These are phyloP conservation scores for Brenthis daphne DNA, from an alignment of 2,888 invertebrate species.

Conservation along the genomic window DNA sequence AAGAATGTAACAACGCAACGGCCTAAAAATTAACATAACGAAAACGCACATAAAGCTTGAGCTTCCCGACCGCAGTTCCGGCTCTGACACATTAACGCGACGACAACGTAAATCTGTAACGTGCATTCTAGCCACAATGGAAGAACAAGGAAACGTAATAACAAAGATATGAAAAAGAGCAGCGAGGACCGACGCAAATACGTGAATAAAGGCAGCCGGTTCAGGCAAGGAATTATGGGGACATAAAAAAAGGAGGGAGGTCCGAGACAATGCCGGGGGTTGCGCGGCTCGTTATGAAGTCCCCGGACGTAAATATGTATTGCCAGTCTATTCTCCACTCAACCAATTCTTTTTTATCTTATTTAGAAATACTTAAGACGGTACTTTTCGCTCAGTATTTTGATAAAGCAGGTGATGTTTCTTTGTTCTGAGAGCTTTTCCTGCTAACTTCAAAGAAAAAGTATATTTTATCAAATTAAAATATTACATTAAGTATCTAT, in stretches of 20 bases:
- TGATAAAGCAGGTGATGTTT: neutral
- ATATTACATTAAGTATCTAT: too few relatives aligned
- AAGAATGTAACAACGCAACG: slow-evolving; percentile 7
- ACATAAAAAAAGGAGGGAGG: slow-evolving; percentile 47
- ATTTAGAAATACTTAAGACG: slow-evolving; percentile 15
- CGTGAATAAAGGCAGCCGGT: slow-evolving; percentile 57
- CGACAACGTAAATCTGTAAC: slow-evolving; percentile 41
- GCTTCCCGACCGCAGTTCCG: slow-evolving; percentile 14
- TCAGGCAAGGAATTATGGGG: slow-evolving; percentile 56
- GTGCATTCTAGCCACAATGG: slow-evolving; percentile 33
- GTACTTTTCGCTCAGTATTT: neutral
- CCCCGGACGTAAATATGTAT: slow-evolving; percentile 43
- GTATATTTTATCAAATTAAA: too few relatives aligned
- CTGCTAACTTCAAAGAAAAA: neutral
- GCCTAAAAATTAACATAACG: slow-evolving; percentile 17
- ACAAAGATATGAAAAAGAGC: slow-evolving; percentile 64
- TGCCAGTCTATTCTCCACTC: slow-evolving; percentile 29
- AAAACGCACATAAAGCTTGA: slow-evolving; percentile 3
- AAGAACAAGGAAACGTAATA: slow-evolving; percentile 54
- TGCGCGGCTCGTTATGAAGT: slow-evolving; percentile 53
- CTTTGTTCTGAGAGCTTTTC: neutral
- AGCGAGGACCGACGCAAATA: slow-evolving; percentile 58
- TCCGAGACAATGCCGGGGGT: slow-evolving; percentile 51
- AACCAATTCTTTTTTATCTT: slow-evolving; percentile 24
- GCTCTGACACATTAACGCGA: slow-evolving; percentile 29